Conservation (phyloP, 2,113 vertebrate species). For the Columba janthina region DNA sequence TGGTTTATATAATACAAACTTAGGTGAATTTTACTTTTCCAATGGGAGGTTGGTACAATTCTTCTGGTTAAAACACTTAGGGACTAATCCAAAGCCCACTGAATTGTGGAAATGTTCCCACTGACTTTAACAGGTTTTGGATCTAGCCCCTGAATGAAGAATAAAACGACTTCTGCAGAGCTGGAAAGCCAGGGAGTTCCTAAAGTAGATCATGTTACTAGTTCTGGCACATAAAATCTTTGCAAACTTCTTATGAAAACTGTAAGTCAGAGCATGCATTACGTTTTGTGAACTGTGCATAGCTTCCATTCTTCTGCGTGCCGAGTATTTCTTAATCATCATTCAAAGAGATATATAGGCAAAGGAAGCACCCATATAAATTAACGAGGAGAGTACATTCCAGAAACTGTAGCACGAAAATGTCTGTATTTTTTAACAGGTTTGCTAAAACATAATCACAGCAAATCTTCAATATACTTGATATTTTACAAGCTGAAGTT, state of each 20-base stretch:
- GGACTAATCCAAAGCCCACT: constrained; percentile 48
- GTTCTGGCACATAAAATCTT: constrained; percentile 79
- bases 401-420: constrained; percentile 35
- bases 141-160: constrained; percentile 52
- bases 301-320: constrained; percentile 75
- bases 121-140: constrained; percentile 58
- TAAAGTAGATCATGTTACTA: constrained; percentile 80
- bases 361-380: constrained; percentile 48
- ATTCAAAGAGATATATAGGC: constrained; percentile 59
- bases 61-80: constrained; percentile 68
- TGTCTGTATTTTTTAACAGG: neutral
- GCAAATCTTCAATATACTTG: constrained; percentile 30
- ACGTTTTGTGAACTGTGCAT: constrained; percentile 63
- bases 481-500: constrained; percentile 69
- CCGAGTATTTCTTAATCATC: constrained; percentile 59
- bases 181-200: constrained; percentile 79
- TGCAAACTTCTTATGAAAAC: constrained; percentile 77
- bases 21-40: constrained; percentile 53
- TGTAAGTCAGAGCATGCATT: constrained; percentile 73
- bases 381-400: constrained; percentile 43
- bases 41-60: constrained; percentile 47
- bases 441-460: constrained; percentile 39
- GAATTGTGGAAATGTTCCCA: constrained; percentile 58
- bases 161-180: constrained; percentile 79
- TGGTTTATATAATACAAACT: neutral